Evolutionary conservation across 2,797 vertebrate genomes (phyloP), one percentile per base, ranked within the genome.

Genomic region (Poeciliopsis infans): DNA sequence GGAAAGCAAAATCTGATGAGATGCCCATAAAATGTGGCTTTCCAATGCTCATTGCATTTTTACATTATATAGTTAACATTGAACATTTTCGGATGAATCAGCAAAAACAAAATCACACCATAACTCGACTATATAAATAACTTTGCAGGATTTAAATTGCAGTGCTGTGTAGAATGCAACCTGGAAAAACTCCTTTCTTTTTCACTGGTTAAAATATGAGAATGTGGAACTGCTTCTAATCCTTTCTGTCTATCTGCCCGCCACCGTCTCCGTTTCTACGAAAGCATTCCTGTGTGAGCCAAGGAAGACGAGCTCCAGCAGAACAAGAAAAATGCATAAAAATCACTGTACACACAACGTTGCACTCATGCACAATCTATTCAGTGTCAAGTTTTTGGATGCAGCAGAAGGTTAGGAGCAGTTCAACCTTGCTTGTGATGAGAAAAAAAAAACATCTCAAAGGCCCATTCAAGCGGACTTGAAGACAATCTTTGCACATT

Each of bases 371-470:
- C 64, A 71, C 55, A 76, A 79, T 23, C 49, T 75, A 74, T 64
- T 85, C 36, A 74, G 79, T 78, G 74, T 81, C 61, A 39, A 72
- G 53, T 70, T 71, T 81, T 61, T 69, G 81, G 79, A 82, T 31
- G 18, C 39, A 47, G 33, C 1, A 76, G 66, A 84, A 43, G 41
- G 49, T 16, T 11, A 76, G 25, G 13, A 79, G 74, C 79, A 80
- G 76, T 77, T 87, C 75, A 85, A 85, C 55, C 86, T 86, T 39
- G 6, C 73, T 83, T 74, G 66, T 31, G 55, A 57, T 76, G 77
- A 91, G 89, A 88, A 64, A 73, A 88, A 46, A 68, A 74, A 88
- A 46, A 89, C 86, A 83, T 83, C 87, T 86, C 89, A 20, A 36
- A 75, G 79, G 89, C 28, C 55, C 2, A 46, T 85, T 91, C 74